Base-by-base conservation (phyloP, 2,113 vertebrate genomes). In the Sylvietta virens region DNA sequence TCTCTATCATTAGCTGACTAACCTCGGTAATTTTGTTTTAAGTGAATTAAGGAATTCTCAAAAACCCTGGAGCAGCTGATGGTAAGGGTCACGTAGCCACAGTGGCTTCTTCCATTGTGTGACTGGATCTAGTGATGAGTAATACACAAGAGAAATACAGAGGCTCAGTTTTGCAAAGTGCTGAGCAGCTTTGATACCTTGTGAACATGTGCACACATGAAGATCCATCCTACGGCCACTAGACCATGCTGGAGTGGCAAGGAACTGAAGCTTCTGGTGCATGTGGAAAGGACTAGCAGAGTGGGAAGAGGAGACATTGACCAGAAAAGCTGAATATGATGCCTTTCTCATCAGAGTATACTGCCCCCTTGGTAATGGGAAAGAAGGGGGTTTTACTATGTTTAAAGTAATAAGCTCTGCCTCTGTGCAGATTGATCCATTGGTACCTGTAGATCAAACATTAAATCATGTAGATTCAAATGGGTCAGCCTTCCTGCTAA, bases 201-300 rank as follows among this genome's bases (percentile, higher is more conserved):
- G 35, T 69, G 90, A 65, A 57, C 28, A 3, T 1, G 4, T 37
- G 13, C 15, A 37, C 8, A 3, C 0, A 1, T 23, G 53, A 27
- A 39, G 24, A 51, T 51, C 23, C 27, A 31, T 72, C 40, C 48
- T 82, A 26, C 39, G 77, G 31, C 54, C 1, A 1, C 14, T 12
- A 53, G 60, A 37, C 6, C 9, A 17, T 65, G 40, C 23, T 66
- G 51, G 5, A 33, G 10, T 44, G 65, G 44, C 30, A 16, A 62
- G 37, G 30, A 85, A 47, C 42, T 78, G 26, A 84, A 89, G 51
- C 27, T 67, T 81, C 42, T 24, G 13, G 37, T 78, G 73, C 15
- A 10, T 5, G 1, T 40, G 24, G 27, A 50, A 71, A 78, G 40
- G 51, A 53, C 53, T 62, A 45, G 5, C 0, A 1, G 56, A 17